Conservation (phyloP, 53 echinoderm and acorn worm genomes). For the Paelopatides confundens region DNA sequence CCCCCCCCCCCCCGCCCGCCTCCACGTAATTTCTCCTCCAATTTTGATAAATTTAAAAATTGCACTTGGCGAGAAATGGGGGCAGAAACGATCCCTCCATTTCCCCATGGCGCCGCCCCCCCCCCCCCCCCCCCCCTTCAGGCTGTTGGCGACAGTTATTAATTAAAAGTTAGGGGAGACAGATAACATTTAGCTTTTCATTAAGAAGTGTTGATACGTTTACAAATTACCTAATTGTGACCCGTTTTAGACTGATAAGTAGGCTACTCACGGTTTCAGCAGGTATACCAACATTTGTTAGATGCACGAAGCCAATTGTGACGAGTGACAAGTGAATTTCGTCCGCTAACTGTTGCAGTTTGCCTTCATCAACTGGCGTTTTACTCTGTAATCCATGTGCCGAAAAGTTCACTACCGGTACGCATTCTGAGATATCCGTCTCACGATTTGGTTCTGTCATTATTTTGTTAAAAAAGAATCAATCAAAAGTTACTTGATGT, state of each 20-base stretch:
- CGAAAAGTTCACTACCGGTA: conserved; percentile 63
- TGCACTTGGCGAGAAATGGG: no score
- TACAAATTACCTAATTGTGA: neutral
- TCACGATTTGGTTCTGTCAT: no score
- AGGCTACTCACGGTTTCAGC: conserved; percentile 9
- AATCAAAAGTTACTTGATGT: no score
- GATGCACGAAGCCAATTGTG: conserved; percentile 70
- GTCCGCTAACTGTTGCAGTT: conserved; percentile 51
- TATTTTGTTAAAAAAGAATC: no score
- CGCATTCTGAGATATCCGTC: neutral
- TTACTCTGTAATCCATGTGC: conserved; percentile 56
- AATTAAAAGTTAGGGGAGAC: no score
- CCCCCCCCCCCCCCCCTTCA: neutral
- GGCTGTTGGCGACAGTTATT: neutral
- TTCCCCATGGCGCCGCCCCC: no score
- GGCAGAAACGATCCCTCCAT: no score
- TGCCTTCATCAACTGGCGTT: conserved; percentile 27
- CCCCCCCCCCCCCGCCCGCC: neutral
- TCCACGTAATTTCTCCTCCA: no score
- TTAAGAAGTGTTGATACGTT: neutral
- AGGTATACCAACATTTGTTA: conserved; percentile 52
- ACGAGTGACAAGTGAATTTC: conserved; percentile 55
- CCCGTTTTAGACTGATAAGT: neutral
- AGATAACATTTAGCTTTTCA: neutral
- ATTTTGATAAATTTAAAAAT: no score